A percentile compares a stretch with the other conserved stretches of the same genome.
phyloP scores from a whole-genome alignment of 2,113 vertebrate genomes.

The Engraulis encrasicolus region DNA sequence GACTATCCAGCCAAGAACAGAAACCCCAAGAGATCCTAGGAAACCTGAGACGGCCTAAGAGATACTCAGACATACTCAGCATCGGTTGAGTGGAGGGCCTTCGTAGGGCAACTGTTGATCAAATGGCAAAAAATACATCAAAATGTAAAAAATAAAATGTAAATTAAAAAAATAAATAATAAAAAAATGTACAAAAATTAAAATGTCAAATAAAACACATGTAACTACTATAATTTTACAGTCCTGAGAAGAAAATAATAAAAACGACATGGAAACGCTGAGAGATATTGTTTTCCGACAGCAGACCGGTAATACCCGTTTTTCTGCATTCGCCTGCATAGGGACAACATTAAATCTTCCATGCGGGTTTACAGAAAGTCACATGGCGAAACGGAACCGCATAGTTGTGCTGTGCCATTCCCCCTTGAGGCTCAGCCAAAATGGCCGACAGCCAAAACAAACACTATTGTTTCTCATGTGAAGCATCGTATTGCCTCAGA shows the following conservation, averaged over 20 bases:
- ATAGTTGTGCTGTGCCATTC: not conserved
- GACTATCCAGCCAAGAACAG: not conserved
- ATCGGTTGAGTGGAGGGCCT: constrained; percentile 18
- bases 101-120: constrained; percentile 14
- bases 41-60: not conserved
- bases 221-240: not conserved
- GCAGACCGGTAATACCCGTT: not conserved
- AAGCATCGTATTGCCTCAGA: not conserved
- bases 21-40: not conserved
- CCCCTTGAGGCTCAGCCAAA: not conserved
- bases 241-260: not conserved
- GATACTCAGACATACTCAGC: constrained; percentile 42
- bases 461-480: not conserved
- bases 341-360: not conserved
- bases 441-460: not conserved
- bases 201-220: not conserved
- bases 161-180: constrained; percentile 13
- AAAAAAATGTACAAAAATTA: too few species aligned
- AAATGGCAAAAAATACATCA: not conserved
- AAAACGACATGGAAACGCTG: not conserved
- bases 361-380: not conserved
- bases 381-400: not conserved
- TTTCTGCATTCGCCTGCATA: not conserved
- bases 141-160: not conserved
- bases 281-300: not conserved